Conservation (phyloP, 2,888 invertebrate genomes). For the Diloba caeruleocephala region DNA sequence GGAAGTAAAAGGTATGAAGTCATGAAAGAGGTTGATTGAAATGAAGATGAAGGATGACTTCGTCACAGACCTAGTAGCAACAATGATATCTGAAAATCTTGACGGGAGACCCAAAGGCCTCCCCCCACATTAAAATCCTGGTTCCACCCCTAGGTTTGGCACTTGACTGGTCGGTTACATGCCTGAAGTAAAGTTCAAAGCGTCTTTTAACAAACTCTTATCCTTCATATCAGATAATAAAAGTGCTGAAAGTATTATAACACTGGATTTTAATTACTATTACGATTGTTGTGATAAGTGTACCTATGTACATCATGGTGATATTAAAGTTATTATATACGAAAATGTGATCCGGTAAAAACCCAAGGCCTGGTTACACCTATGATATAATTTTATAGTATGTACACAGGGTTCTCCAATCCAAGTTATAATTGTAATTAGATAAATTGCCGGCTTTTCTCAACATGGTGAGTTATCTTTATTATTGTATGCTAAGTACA, state of each 20-base stretch:
- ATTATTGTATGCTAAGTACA: constrained; percentile 12
- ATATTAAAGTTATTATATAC: neutral
- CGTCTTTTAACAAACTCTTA: neutral
- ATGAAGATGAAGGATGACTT: no score
- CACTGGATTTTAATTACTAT: neutral
- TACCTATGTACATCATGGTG: constrained; percentile 3
- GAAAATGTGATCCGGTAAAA: constrained; percentile 19
- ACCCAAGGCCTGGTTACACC: constrained; percentile 11
- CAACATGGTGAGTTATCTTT: constrained; percentile 14
- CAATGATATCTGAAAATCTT: no score
- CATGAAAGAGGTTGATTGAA: no score
- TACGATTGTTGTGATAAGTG: neutral
- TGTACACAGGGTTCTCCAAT: constrained; percentile 16
- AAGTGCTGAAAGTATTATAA: neutral
- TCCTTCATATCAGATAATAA: neutral
- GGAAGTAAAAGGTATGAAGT: no score
- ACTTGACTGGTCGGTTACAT: no score
- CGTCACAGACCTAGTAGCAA: no score
- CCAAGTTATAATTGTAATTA: constrained; percentile 22
- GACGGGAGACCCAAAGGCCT: no score
- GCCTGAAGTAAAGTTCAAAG: neutral
- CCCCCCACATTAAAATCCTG: no score
- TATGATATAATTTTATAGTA: constrained; percentile 13
- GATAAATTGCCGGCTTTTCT: constrained; percentile 27
- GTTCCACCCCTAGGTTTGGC: no score